A percentile compares a stretch with the other conserved stretches of the same genome.
Conservation (phyloP, 1,140 invertebrate species). For the Brachionus manjavacas region DNA sequence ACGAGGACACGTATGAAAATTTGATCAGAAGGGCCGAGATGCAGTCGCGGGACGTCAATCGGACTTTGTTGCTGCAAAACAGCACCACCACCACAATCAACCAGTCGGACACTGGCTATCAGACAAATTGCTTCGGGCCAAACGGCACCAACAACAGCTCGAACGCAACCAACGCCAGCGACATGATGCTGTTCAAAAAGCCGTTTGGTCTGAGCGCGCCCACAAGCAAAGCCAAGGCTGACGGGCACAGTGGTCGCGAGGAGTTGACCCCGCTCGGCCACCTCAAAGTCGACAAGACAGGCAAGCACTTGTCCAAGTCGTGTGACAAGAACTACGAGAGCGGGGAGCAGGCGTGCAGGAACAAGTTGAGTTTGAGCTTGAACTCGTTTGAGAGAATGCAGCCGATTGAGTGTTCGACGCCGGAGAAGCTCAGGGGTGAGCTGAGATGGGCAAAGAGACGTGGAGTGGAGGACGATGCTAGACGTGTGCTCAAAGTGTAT, state of each 20-base stretch:
- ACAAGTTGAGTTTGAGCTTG: not conserved
- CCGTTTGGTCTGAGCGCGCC: not conserved
- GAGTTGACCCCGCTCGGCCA: not conserved
- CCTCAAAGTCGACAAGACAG: not conserved
- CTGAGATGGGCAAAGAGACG: not conserved
- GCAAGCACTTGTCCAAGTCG: not conserved
- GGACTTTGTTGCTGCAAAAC: not conserved
- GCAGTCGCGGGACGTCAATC: not conserved
- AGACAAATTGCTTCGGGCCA: not conserved
- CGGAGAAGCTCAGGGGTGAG: not conserved
- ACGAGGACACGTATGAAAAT: not conserved
- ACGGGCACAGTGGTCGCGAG: no score
- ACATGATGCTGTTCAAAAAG: constrained; percentile 5
- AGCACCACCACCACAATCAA: not conserved
- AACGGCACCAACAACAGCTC: constrained; percentile 3
- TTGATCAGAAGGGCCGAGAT: not conserved
- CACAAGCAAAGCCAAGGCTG: not conserved
- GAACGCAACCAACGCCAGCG: not conserved
- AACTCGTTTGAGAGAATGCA: constrained; percentile 10
- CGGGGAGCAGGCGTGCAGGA: not conserved
- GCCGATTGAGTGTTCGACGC: not conserved
- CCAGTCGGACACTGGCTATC: constrained; percentile 34
- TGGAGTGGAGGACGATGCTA: no score
- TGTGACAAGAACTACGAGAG: not conserved
- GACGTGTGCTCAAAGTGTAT: not conserved